phyloP scores from a whole-genome alignment of 2,888 invertebrate species.

The Eupithecia inturbata region DNA sequence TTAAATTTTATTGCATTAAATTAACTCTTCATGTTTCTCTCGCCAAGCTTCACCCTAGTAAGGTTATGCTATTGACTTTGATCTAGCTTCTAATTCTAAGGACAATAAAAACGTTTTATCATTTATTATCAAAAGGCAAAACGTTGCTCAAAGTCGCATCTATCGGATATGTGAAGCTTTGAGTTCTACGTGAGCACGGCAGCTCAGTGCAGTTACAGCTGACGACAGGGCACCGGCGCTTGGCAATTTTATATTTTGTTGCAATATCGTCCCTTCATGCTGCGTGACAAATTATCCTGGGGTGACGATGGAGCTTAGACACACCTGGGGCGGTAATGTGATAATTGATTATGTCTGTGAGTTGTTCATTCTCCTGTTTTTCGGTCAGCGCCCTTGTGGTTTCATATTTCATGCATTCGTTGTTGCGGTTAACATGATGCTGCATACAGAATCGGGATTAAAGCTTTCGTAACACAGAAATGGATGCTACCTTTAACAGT shows the following conservation, averaged over 20 bases:
- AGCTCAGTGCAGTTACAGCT: constrained; percentile 64
- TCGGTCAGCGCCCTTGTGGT: constrained; percentile 22
- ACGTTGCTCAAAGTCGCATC: constrained; percentile 18
- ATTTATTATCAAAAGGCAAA: background rate
- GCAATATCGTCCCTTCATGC: constrained; percentile 51
- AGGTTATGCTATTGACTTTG: background rate
- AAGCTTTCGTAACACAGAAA: constrained; percentile 1
- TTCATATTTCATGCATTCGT: constrained; percentile 26
- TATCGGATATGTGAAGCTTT: constrained; percentile 17
- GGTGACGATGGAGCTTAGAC: constrained; percentile 24
- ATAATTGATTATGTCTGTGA: constrained; percentile 26
- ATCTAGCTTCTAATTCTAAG: background rate
- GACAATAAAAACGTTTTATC: no score
- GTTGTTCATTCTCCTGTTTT: constrained; percentile 4
- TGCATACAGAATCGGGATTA: constrained; percentile 20
- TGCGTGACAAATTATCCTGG: constrained; percentile 52
- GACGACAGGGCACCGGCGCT: constrained; percentile 55
- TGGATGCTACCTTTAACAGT: constrained; percentile 11
- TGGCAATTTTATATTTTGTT: constrained; percentile 58
- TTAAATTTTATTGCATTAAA: background rate
- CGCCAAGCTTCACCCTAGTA: background rate
- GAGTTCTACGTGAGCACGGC: constrained; percentile 43
- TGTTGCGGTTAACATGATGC: constrained; percentile 22
- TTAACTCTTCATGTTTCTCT: background rate
- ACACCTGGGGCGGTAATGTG: constrained; percentile 21